These are phyloP conservation scores for Todiramphus chloris DNA, from an alignment of 2,113 vertebrate species.

Conservation along the genomic window DNA sequence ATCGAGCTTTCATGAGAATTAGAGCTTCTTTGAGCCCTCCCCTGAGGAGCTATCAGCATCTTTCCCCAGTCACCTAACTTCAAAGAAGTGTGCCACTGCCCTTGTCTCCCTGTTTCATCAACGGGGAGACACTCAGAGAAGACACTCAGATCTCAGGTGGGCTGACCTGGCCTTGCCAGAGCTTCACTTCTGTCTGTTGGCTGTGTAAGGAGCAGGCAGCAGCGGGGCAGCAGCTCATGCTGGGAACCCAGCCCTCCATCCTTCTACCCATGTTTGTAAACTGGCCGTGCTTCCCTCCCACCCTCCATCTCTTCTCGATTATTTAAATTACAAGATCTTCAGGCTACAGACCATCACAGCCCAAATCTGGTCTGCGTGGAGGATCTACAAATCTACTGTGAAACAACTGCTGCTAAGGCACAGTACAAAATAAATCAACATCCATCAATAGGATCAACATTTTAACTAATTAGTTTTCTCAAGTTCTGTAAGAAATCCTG, in stretches of 20 bases:
- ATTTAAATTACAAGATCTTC: not conserved
- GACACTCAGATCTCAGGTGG: not conserved
- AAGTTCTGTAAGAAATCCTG: not conserved
- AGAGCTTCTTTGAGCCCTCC: not conserved
- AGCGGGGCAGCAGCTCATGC: not conserved
- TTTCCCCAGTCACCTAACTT: not conserved
- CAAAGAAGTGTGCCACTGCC: not conserved
- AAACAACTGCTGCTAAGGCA: not conserved
- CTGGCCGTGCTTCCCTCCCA: not conserved
- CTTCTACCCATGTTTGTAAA: not conserved
- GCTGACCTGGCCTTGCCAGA: not conserved
- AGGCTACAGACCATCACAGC: not conserved
- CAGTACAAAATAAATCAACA: not conserved
- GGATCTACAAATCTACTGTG: not conserved
- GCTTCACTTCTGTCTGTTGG: not conserved
- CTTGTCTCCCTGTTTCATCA: not conserved
- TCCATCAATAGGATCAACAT: not conserved
- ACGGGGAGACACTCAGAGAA: accelerated
- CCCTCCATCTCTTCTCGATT: not conserved
- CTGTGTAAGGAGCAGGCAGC: not conserved
- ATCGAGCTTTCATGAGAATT: not conserved
- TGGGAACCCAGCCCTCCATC: not conserved
- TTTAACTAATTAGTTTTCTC: not conserved
- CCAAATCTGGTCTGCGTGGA: accelerated
- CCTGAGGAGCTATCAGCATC: not conserved